Percentiles rank a stretch among this genome's conserved stretches.
phyloP scores from a whole-genome alignment of 2,797 vertebrate species.

The Enteromius paludinosus region DNA sequence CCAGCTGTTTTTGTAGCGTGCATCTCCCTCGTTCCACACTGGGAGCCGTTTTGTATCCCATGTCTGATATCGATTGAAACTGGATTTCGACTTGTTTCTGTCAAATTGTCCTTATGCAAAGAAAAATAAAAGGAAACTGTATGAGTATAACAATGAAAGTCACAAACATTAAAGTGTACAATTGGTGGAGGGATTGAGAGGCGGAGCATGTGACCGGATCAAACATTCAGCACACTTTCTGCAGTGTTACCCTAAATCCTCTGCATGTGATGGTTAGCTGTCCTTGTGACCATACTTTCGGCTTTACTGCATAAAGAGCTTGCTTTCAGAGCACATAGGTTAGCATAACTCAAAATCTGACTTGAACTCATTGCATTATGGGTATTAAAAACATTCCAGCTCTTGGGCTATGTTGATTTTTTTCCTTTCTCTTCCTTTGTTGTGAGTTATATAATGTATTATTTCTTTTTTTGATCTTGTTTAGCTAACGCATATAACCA shows the following conservation, averaged over 20 bases:
- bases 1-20: slow-evolving; percentile 81
- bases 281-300: slow-evolving; percentile 48
- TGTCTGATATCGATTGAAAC: slow-evolving; percentile 75
- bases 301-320: background rate
- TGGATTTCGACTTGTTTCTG: slow-evolving; percentile 75
- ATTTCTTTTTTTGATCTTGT: background rate
- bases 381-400: background rate
- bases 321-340: background rate
- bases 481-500: background rate
- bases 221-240: slow-evolving; percentile 48
- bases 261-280: slow-evolving; percentile 89
- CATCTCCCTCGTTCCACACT: slow-evolving; percentile 82
- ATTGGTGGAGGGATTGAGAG: background rate
- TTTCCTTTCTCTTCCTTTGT: no score
- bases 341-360: background rate
- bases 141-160: background rate
- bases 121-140: background rate
- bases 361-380: background rate
- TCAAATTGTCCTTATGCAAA: slow-evolving; percentile 40
- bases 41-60: slow-evolving; percentile 87
- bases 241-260: slow-evolving; percentile 69
- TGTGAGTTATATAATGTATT: background rate
- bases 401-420: background rate
- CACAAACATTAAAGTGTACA: background rate
- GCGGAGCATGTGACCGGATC: background rate